Percentiles rank a stretch among this genome's conserved stretches.
Evolutionary conservation across 2,797 vertebrate genomes (phyloP).

Genomic region (Natrix natrix): DNA sequence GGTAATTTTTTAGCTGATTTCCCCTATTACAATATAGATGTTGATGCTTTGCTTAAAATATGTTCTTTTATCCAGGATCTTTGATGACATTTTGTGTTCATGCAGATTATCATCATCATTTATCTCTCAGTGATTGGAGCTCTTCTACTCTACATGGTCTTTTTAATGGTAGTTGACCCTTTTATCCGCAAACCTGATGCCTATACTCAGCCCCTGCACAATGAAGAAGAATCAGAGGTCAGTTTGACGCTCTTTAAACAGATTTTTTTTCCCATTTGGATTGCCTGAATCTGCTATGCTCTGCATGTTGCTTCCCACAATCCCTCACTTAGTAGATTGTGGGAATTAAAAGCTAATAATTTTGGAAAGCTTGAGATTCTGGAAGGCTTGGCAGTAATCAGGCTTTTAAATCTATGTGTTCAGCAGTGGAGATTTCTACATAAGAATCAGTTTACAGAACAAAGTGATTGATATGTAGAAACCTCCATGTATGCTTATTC

Average conservation of each 20-base stretch:
- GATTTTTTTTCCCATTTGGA: background rate
- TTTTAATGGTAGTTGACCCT: conserved; percentile 91
- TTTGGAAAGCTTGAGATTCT: background rate
- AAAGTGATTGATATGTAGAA: background rate
- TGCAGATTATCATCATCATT: conserved; percentile 90
- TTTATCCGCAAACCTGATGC: conserved; percentile 89
- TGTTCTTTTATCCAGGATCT: background rate
- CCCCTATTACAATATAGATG: background rate
- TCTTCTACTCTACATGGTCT: conserved; percentile 92
- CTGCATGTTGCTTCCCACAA: background rate
- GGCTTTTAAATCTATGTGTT: background rate
- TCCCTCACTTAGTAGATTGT: background rate
- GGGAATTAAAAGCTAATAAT: background rate
- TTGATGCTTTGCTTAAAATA: background rate
- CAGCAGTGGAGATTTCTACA: background rate
- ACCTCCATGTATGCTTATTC: background rate
- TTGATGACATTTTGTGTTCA: background rate
- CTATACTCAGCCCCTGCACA: conserved; percentile 87
- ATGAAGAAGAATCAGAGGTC: conserved; percentile 90
- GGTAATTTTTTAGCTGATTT: background rate
- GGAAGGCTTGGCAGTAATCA: background rate
- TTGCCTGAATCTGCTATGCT: background rate
- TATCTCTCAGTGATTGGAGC: conserved; percentile 91
- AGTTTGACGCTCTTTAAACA: background rate
- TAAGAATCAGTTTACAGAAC: background rate